These are phyloP conservation scores for Smittia aterrima DNA, from an alignment of 2,888 invertebrate genomes.

Conservation along the genomic window DNA sequence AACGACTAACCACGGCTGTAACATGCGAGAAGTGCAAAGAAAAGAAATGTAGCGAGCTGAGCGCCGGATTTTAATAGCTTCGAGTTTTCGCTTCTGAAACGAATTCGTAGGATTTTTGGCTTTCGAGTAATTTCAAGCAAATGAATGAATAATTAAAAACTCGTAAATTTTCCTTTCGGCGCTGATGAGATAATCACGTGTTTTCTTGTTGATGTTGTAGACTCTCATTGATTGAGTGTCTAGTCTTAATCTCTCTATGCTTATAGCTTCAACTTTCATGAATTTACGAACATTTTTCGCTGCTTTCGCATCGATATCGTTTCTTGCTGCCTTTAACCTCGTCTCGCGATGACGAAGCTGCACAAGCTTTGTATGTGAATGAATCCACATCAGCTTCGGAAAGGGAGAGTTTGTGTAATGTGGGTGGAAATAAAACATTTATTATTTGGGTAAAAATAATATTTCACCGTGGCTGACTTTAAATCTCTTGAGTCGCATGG, in stretches of 20 bases:
- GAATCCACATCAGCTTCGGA: not conserved
- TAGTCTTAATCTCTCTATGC: no score
- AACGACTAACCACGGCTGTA: not conserved
- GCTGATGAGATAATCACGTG: conserved; percentile 16
- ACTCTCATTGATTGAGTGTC: no score
- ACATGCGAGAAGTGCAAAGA: not conserved
- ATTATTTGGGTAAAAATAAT: not conserved
- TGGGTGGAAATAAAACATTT: conserved; percentile 20
- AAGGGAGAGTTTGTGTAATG: not conserved
- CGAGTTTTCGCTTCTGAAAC: not conserved
- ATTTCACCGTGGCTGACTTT: not conserved
- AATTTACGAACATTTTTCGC: no score
- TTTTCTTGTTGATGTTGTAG: not conserved
- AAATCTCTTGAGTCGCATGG: not conserved
- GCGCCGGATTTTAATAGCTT: conserved; percentile 8
- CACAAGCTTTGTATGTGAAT: not conserved
- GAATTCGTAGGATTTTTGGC: not conserved
- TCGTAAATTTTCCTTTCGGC: not conserved
- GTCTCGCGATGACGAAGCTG: not conserved
- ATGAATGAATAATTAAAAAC: not conserved
- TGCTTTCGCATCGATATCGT: no score
- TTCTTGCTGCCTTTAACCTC: no score
- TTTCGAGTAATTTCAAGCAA: conserved; percentile 9
- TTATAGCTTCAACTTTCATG: not conserved
- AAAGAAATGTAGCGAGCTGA: not conserved